Conservation (phyloP, 1,140 invertebrate species). For the Akabosia matsudoensis region DNA sequence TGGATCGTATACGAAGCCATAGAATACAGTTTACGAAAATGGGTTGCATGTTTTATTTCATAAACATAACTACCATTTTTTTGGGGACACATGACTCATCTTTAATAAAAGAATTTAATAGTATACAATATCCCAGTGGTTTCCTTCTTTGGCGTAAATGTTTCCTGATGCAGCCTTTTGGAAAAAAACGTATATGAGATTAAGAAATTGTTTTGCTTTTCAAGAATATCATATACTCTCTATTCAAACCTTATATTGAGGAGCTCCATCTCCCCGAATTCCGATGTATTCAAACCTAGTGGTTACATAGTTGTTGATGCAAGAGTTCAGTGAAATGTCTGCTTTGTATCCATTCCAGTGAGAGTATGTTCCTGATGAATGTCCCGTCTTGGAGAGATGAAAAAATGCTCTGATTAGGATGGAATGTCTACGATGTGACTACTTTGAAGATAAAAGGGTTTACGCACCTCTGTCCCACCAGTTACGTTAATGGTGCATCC, state of each 20-base stretch:
- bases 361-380: conserved; percentile 39
- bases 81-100: no score
- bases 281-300: conserved; percentile 34
- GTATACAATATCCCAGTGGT: conserved; percentile 45
- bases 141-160: conserved; percentile 41
- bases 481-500: conserved; percentile 37
- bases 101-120: conserved; percentile 26
- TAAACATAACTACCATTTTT: no score
- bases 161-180: conserved; percentile 41
- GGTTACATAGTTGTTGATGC: conserved; percentile 39
- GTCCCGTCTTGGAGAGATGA: conserved; percentile 26
- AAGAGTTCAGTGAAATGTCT: conserved; percentile 35
- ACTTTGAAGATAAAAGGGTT: no score
- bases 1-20: no score
- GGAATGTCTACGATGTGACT: background rate
- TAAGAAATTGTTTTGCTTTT: no score
- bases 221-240: no score
- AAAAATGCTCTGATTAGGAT: background rate
- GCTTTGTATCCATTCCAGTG: conserved; percentile 45
- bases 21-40: no score
- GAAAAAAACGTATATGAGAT: background rate
- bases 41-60: background rate
- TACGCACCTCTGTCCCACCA: conserved; percentile 42
- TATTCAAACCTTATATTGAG: conserved; percentile 36
- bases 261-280: conserved; percentile 36